Conservation (phyloP, 2,113 vertebrate genomes). For the Sceloporus tristichus region DNA sequence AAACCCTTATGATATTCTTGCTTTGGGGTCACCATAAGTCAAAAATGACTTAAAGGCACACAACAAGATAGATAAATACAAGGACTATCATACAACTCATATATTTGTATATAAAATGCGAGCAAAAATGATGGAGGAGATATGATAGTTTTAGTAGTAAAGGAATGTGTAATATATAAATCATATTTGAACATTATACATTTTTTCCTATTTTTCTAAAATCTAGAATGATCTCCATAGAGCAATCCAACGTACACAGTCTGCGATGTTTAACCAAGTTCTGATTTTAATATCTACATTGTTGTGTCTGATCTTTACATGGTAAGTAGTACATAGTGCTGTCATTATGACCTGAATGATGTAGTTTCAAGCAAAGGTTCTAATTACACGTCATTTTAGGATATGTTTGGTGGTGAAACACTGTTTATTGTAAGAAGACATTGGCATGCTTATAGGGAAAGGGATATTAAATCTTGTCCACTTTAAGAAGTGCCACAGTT, state of each 20-base stretch:
- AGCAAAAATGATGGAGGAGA: too few relatives aligned
- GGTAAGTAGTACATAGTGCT: conserved; percentile 76
- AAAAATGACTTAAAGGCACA: too few relatives aligned
- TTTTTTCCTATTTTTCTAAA: conserved; percentile 48
- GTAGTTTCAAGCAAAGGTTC: neutral
- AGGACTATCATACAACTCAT: too few relatives aligned
- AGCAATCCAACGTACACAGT: conserved; percentile 87
- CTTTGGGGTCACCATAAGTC: too few relatives aligned
- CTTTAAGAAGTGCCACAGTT: neutral
- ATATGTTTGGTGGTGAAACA: neutral
- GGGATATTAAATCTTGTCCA: too few relatives aligned
- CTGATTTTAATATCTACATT: conserved; percentile 89
- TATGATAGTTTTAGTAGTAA: too few relatives aligned
- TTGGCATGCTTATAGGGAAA: neutral
- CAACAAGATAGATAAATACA: too few relatives aligned
- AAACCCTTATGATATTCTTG: too few relatives aligned
- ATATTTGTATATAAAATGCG: neutral
- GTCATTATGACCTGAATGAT: conserved; percentile 7
- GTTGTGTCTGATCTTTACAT: conserved; percentile 89
- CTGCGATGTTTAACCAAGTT: conserved; percentile 91
- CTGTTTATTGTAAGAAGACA: neutral
- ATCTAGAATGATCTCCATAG: conserved; percentile 88
- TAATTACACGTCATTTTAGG: neutral
- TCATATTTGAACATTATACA: neutral
- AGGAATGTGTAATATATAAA: neutral